phyloP scores from a whole-genome alignment of 92 coral and sea anemone genomes.

The Epizoanthus illoricatus region DNA sequence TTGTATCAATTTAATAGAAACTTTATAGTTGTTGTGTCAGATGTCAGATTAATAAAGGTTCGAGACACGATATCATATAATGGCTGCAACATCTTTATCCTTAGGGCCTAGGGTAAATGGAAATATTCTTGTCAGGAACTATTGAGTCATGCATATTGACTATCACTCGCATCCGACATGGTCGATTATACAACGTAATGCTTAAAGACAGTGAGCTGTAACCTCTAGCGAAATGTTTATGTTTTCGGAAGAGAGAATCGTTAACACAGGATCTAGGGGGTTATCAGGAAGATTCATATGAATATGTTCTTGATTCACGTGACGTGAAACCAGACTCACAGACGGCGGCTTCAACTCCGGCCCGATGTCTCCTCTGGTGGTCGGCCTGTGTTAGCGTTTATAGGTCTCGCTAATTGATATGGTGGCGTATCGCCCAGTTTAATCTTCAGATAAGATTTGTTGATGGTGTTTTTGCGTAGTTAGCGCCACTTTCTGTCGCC shows the following conservation, averaged over 20 bases:
- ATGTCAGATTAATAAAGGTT: too few relatives aligned
- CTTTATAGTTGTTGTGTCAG: too few relatives aligned
- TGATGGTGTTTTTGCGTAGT: background rate
- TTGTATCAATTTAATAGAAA: too few relatives aligned
- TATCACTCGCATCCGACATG: background rate
- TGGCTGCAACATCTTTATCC: too few relatives aligned
- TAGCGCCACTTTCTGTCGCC: conserved; percentile 13
- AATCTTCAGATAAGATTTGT: background rate
- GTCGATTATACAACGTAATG: too few relatives aligned
- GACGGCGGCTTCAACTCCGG: background rate
- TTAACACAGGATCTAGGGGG: too few relatives aligned
- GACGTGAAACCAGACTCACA: conserved; percentile 1
- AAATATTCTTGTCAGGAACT: background rate
- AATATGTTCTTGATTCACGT: background rate
- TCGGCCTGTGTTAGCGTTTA: conserved; percentile 7
- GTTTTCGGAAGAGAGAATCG: too few relatives aligned
- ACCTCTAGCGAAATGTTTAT: too few relatives aligned
- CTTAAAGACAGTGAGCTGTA: background rate
- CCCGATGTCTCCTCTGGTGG: conserved; percentile 7
- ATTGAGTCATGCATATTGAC: background rate
- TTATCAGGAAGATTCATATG: background rate
- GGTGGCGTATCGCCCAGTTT: background rate
- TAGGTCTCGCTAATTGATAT: background rate
- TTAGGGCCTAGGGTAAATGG: background rate
- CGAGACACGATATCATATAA: too few relatives aligned